Base-by-base conservation (phyloP, 1,140 invertebrate genomes). In the Vanessa atalanta region DNA sequence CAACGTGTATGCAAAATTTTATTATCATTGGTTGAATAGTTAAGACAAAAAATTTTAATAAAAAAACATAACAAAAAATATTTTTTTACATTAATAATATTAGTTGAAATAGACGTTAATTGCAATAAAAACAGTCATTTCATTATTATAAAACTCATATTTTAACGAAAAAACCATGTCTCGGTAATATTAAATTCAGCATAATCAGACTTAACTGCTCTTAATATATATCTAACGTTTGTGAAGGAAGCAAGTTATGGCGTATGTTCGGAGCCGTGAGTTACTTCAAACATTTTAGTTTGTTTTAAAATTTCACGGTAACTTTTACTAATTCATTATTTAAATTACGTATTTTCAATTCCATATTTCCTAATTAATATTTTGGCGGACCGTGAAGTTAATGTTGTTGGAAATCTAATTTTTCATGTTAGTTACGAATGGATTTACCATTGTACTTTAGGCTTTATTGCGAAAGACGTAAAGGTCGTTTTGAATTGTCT, bases 231-330 rank as follows among this genome's bases (percentile, higher is more conserved):
- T 70, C 26, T 76, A 72, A 70, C 72, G 61, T 81, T 78, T 77
- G 70, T 83, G 84, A 78, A 90, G 87, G 88, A 92, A 90, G 88
- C 85, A 79, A 85, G 84, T 86, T 87, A 87, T 84, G 70, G 83
- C 84, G 83, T 80, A 82, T 73, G 82, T 80, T 78, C 77, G 77
- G 77, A 78, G 82, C 37, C 81, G 77, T 79, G 83, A 87, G 82
- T 88, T 85, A 85, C 83, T 87, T 78, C 83, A 84, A 88, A 87
- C 83, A 83, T 83, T 83, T 77, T 76, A 81, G 83, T 88, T 87
- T 88, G 85, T 85, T 89, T 88, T 86, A 88, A 82, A 79, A 88
- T 89, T 87, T 84, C 75, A 79, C 53, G 43, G 80, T 77, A 83
- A 83, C 76, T 83, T 86, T 79, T 76, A 57, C 73, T 75, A 75